Base-by-base conservation (phyloP, 2,888 invertebrate species). In the Meteorus colon region DNA sequence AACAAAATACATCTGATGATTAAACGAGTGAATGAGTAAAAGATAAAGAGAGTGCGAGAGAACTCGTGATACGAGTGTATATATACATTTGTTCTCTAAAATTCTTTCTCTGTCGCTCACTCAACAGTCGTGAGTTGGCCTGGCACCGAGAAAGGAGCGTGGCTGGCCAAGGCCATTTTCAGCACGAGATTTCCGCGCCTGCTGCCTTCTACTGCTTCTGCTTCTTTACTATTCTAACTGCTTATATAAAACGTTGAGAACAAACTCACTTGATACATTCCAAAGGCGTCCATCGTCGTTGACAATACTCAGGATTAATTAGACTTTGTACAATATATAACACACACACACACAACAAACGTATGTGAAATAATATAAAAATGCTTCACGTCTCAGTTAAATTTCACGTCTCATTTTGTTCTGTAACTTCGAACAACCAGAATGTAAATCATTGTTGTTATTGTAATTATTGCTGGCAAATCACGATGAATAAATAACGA, bases 251-350 rank as follows among this genome's bases (percentile, higher is more conserved):
- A 67, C 45, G 19, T 34, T 8, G 24, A 60, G 75, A 65, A 69
- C 75, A 65, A 77, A 89, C 89, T 89, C 88, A 89, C 89, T 89
- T 89, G 89, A 79, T 88, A 89, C 85, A 89, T 88, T 84, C 88
- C 87, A 84, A 85, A 89, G 84, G 88, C 86, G 86, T 89, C 89
- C 89, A 89, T 89, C 84, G 80, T 84, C 19, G 59, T 24, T 71
- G 45, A 29, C 45, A 72, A 31, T 65, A 65, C 24, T 41, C 41
- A 41, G 12, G 4, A 41, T 10, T 41, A 12, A 48, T n/a, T 55
- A n/a, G 4, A 1, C n/a, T 55, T 19, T 55, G 55, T 55, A 55
- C n/a, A 55, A 34, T 48, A 48, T n/a, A 48, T 4, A 48, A 4
- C 12, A 48, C n/a, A 55, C n/a, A 55, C n/a, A 55, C 4, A 24